Evolutionary conservation across 2,888 invertebrate species (phyloP).

Genomic region (Spisula subtruncata): DNA sequence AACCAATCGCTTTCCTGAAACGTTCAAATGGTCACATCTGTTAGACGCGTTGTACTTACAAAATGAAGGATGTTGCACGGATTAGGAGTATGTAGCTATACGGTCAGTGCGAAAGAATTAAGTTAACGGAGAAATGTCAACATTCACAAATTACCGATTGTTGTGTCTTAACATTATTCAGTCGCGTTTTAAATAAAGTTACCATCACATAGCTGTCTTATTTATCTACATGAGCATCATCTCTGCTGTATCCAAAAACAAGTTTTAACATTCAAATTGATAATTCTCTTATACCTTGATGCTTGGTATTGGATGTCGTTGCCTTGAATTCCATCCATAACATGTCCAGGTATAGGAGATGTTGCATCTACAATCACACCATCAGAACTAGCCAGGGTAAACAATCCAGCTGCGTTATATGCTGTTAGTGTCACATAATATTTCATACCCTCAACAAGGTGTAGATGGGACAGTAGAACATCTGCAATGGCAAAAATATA

Average conservation of each 20-base stretch:
- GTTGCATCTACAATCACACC: slow-evolving; percentile 77
- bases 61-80: too few species aligned
- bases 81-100: too few species aligned
- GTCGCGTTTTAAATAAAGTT: too few species aligned
- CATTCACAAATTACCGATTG: too few species aligned
- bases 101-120: too few species aligned
- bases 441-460: slow-evolving; percentile 62
- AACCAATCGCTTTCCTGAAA: slow-evolving; percentile 69
- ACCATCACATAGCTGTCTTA: too few species aligned
- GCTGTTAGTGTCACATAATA: slow-evolving; percentile 75
- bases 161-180: too few species aligned
- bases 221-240: too few species aligned
- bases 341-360: slow-evolving; percentile 73
- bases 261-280: neutral
- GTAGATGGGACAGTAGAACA: slow-evolving; percentile 50
- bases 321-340: slow-evolving; percentile 72
- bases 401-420: slow-evolving; percentile 76
- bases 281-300: slow-evolving; percentile 55
- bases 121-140: too few species aligned
- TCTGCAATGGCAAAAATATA: slow-evolving; percentile 52
- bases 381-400: slow-evolving; percentile 75
- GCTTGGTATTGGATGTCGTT: slow-evolving; percentile 74
- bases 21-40: too few species aligned
- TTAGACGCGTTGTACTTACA: too few species aligned
- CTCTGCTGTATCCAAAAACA: too few species aligned